phyloP scores from a whole-genome alignment of 2,888 invertebrate species.

The Melikaiella ostensackeni region DNA sequence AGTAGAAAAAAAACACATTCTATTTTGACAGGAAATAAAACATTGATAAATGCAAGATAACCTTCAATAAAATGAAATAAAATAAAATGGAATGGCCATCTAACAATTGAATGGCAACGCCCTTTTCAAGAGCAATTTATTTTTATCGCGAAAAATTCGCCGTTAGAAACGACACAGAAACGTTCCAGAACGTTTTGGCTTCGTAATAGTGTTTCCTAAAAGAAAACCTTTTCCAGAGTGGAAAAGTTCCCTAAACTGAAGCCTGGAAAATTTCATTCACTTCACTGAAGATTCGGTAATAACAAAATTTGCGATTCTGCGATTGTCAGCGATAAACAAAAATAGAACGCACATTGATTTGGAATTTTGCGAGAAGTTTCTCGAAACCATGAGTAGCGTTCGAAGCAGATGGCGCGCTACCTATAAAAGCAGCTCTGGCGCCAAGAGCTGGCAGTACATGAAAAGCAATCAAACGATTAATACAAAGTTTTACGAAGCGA shows the following conservation, averaged over 20 bases:
- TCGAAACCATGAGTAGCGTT: too few relatives aligned
- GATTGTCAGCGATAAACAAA: background rate
- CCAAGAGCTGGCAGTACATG: conserved; percentile 54
- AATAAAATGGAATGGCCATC: background rate
- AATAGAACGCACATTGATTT: background rate
- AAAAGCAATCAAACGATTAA: conserved; percentile 53
- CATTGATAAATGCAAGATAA: too few relatives aligned
- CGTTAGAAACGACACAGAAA: background rate
- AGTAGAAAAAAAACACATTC: too few relatives aligned
- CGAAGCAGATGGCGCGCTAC: background rate
- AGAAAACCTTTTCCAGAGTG: background rate
- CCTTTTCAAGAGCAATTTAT: background rate
- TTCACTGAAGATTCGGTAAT: background rate
- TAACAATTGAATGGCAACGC: background rate
- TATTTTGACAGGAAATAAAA: too few relatives aligned
- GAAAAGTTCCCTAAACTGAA: background rate
- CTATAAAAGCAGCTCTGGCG: conserved; percentile 46
- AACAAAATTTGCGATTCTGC: background rate
- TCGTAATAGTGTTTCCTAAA: background rate
- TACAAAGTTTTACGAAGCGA: conserved; percentile 40
- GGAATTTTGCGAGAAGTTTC: background rate
- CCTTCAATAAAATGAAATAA: too few relatives aligned
- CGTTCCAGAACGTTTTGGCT: background rate
- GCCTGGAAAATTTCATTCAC: background rate
- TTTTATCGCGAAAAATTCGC: background rate